Evolutionary conservation across 2,113 vertebrate genomes (phyloP), one percentile per base, ranked within the genome.

Genomic region (Pachypanchax playfairii): DNA sequence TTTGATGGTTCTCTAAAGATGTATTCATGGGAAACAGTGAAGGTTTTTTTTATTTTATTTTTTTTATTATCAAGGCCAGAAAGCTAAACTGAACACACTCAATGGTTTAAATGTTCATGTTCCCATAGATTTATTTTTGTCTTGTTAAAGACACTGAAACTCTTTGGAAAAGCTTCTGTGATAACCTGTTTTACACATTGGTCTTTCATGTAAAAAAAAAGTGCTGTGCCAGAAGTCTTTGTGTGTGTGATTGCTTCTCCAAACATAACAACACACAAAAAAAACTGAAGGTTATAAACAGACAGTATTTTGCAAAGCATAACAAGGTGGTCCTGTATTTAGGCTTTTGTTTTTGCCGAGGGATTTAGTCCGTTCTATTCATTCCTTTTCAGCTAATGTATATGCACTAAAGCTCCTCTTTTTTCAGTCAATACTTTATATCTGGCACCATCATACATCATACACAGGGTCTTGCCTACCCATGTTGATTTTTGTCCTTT

Each of bases 401-500:
- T 56, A 66, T 61, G 44, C 63, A 73, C 65, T 55, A 60, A 70
- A 55, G 33, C 69, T 60, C 46, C 61, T 79, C 70, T 72, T 73
- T 73, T 78, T 63, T 68, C 50, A 73, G 70, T 87, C 85, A 88
- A 70, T 80, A 83, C 86, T 76, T 83, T 84, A 70, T 82, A 82
- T 78, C 68, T 79, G 65, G 67, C 80, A 75, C 55, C 42, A 44
- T 79, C 63, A 66, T 83, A 73, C 57, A 83, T 88, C 77, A 76
- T 64, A 62, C 49, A 59, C 68, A 8, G 42, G 81, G 61, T 41
- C 72, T 66, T 71, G 42, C 73, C 36, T 78, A 68, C 55, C 78
- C 77, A 35, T 84, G 85, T 80, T 56, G 79, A 78, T 83, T 83
- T 82, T 82, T 82, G 62, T 35, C 55, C 66, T 73, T 66, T 75